Conservation (phyloP, 2,797 vertebrate genomes). For the Erithacus rubecula region DNA sequence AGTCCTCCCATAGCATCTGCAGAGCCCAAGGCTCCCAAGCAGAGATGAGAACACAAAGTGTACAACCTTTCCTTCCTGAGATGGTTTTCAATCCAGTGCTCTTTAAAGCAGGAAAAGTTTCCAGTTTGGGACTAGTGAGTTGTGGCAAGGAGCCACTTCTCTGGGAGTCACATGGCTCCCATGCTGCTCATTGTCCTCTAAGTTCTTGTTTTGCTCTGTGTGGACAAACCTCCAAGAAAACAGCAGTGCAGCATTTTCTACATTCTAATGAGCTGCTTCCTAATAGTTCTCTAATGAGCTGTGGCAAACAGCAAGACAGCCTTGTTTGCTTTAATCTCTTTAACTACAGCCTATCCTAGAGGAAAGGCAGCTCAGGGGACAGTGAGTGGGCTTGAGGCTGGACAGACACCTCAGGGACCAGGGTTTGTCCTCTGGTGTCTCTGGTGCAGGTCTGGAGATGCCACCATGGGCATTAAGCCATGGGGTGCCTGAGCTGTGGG, state of each 20-base stretch:
- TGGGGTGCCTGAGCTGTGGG: background rate
- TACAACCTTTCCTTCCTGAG: background rate
- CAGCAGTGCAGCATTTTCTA: constrained; percentile 26
- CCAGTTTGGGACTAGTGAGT: background rate
- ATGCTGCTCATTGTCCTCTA: background rate
- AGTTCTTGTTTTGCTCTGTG: background rate
- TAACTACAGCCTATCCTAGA: background rate
- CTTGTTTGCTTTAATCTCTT: constrained; percentile 22
- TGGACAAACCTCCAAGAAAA: constrained; percentile 1
- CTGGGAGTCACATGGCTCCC: background rate
- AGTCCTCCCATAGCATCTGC: background rate
- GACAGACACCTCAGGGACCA: background rate
- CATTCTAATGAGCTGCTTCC: constrained; percentile 42
- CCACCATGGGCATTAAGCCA: background rate
- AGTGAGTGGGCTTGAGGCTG: background rate
- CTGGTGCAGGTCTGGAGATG: background rate
- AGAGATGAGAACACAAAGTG: background rate
- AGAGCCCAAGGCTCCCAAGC: background rate
- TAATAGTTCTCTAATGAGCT: constrained; percentile 39
- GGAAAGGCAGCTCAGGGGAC: background rate
- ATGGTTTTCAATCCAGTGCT: background rate
- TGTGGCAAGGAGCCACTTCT: background rate
- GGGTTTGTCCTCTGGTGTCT: background rate
- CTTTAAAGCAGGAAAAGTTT: background rate
- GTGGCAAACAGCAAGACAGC: constrained; percentile 5